Evolutionary conservation across 2,888 invertebrate species (phyloP), one percentile per base, ranked within the genome.

Genomic region (Galerucella calmariensis): DNA sequence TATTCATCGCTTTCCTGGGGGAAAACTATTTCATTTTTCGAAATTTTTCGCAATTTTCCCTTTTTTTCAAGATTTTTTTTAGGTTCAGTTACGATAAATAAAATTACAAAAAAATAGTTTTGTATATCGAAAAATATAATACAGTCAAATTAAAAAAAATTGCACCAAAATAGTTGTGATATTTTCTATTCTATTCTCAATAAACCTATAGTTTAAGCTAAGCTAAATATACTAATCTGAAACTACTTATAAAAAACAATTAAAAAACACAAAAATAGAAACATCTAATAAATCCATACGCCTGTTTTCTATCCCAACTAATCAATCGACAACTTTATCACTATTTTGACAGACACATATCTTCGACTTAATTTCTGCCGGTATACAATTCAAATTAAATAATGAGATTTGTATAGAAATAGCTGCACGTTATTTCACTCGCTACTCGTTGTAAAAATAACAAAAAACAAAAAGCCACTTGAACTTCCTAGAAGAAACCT

Each of bases 401-500:
- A 35, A 61, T 14, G 16, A 65, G 63, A 41, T 8, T 41, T 44
- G 20, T 46, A 61, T 61, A 65, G 63, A 65, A 65, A 65, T 46
- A 65, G 44, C n/a, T 11, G 20, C n/a, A 8, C 16, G 10, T 16
- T 16, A 46, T 65, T 65, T 65, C 41, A 20, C 46, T 65, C 63
- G 63, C 41, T 63, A 63, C 63, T n/a, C 35, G 20, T 65, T 65
- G 46, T 16, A 65, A 65, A 61, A 61, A 68, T 68, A 68, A 24
- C 27, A 24, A 27, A 48, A 27, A 51, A 59, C 44, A 69, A 59
- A 61, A 61, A 61, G 62, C 62, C 53, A 69, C 69, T 69, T 53
- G 27, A 63, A 53, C 53, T 69, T 69, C 69, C 69, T 69, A 63
- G 63, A 69, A 63, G 51, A 69, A 69, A 61, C 9, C 51, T 48